Evolutionary conservation across 2,113 vertebrate genomes (phyloP).

Genomic region (Tapirus terrestris): DNA sequence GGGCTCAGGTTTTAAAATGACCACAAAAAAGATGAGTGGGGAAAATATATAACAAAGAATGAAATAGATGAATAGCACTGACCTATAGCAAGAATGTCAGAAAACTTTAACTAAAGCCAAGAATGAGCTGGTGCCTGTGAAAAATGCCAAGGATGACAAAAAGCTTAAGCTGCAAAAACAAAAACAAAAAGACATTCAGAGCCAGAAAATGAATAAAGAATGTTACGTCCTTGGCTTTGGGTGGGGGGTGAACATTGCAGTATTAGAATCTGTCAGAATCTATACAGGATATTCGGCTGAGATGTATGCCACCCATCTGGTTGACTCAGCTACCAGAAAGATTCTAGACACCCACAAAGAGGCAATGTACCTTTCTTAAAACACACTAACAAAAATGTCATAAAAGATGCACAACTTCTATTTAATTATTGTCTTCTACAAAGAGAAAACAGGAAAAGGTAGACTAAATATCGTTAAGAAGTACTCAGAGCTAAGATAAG

Average conservation of each 20-base stretch:
- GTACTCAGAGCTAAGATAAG: background rate
- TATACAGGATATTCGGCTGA: background rate
- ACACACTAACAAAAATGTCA: background rate
- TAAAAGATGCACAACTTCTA: background rate
- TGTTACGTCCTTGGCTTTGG: conserved; percentile 7
- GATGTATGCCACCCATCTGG: background rate
- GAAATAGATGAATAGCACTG: background rate
- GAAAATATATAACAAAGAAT: background rate
- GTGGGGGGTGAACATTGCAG: background rate
- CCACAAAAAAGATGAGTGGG: background rate
- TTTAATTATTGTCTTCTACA: background rate
- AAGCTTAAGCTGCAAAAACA: conserved; percentile 21
- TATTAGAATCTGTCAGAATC: background rate
- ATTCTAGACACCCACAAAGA: background rate
- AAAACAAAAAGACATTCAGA: conserved; percentile 30
- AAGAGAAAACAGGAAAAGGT: background rate
- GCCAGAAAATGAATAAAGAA: conserved; percentile 42
- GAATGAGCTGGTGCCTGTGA: conserved; percentile 6
- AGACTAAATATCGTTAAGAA: background rate
- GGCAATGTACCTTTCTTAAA: background rate
- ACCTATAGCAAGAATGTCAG: conserved; percentile 55
- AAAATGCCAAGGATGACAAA: conserved; percentile 58
- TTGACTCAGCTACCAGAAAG: background rate
- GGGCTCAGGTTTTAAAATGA: background rate
- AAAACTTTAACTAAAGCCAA: conserved; percentile 18